Conservation (phyloP, 1,140 invertebrate species). For the Antheraea mylitta region DNA sequence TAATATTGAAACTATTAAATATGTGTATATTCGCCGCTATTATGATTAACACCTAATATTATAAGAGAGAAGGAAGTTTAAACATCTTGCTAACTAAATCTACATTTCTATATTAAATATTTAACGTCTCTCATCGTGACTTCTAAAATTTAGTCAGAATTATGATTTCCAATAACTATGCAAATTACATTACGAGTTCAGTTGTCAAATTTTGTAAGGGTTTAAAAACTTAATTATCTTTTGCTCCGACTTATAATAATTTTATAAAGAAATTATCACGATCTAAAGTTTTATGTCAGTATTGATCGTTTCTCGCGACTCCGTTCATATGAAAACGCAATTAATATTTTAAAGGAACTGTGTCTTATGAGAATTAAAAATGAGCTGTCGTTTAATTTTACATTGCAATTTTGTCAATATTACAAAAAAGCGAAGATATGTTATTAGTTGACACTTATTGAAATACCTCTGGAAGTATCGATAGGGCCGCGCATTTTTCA, state of each 20-base stretch:
- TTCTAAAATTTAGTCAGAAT: conserved; percentile 37
- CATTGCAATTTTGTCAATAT: too few species aligned
- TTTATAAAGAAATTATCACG: neutral
- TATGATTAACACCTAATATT: conserved; percentile 32
- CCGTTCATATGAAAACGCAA: too few species aligned
- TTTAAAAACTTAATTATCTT: conserved; percentile 34
- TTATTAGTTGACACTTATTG: neutral
- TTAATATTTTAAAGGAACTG: too few species aligned
- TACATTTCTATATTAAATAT: conserved; percentile 16
- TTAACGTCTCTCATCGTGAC: conserved; percentile 30
- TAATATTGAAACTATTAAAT: conserved; percentile 30
- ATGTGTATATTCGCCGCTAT: conserved; percentile 32
- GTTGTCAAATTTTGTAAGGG: conserved; percentile 32
- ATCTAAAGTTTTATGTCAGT: neutral
- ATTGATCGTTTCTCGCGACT: too few species aligned
- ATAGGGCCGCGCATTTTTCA: neutral
- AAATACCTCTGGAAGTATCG: neutral
- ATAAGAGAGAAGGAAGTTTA: conserved; percentile 41
- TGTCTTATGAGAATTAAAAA: too few species aligned
- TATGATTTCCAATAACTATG: conserved; percentile 53
- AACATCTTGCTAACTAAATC: conserved; percentile 25
- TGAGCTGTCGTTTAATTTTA: too few species aligned
- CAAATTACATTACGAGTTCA: conserved; percentile 45
- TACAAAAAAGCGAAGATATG: neutral
- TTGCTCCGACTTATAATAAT: conserved; percentile 16